Evolutionary conservation across 2,888 invertebrate genomes (phyloP).

Genomic region (Apotomis capreana): DNA sequence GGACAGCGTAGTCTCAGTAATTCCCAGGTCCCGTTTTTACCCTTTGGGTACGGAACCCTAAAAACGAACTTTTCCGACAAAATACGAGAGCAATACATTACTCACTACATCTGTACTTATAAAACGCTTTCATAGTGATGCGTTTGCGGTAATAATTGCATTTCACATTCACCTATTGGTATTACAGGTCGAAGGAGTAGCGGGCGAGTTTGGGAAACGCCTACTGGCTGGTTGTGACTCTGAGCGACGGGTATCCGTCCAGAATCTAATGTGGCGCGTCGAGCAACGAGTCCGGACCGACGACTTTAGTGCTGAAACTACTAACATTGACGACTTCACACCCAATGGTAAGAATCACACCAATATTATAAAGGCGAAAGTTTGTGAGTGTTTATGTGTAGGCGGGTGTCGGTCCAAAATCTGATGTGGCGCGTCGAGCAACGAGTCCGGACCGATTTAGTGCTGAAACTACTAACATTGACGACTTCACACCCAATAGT

Average conservation of each 20-base stretch:
- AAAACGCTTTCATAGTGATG: too few species aligned
- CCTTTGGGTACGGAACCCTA: too few species aligned
- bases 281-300: constrained; percentile 94
- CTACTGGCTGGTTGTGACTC: constrained; percentile 93
- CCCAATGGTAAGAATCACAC: constrained; percentile 89
- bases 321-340: constrained; percentile 92
- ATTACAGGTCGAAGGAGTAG: constrained; percentile 87
- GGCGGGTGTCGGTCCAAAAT: constrained; percentile 90
- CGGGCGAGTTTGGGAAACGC: constrained; percentile 93
- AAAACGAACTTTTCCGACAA: too few species aligned
- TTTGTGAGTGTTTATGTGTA: too few species aligned
- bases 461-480: constrained; percentile 91
- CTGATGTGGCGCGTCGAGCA: constrained; percentile 90
- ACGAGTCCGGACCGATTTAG: constrained; percentile 92
- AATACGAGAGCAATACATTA: too few species aligned
- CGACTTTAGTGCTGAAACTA: constrained; percentile 91
- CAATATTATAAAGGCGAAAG: too few species aligned
- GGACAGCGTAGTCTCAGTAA: too few species aligned
- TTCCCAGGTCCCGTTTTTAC: too few species aligned
- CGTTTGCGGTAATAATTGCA: too few species aligned
- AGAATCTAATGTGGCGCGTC: constrained; percentile 88
- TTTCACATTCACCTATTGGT: neutral
- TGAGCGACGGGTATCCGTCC: constrained; percentile 91
- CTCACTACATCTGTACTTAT: too few species aligned
- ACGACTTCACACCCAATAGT: constrained; percentile 96